These are phyloP conservation scores for Mantis religiosa DNA, from an alignment of 2,888 invertebrate species.

Conservation along the genomic window DNA sequence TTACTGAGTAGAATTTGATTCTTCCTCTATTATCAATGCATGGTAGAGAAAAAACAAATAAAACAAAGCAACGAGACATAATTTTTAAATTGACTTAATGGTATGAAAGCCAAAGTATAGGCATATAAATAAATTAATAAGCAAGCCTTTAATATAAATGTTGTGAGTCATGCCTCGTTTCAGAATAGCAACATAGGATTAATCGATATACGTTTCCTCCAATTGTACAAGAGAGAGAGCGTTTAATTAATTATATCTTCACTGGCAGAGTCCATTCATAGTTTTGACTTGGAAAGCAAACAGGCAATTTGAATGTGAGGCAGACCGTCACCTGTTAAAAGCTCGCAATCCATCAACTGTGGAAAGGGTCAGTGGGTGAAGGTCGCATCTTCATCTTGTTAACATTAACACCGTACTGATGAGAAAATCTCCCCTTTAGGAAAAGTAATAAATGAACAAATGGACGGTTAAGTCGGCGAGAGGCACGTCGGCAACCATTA, in stretches of 20 bases:
- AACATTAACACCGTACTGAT: not conserved
- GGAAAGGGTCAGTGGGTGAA: not conserved
- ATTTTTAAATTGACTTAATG: too few species aligned
- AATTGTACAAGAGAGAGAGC: not conserved
- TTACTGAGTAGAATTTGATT: too few species aligned
- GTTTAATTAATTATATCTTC: not conserved
- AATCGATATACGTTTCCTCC: not conserved
- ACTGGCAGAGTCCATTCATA: not conserved
- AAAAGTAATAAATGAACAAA: conserved; percentile 15
- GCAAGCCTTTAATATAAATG: not conserved
- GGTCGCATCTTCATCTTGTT: not conserved
- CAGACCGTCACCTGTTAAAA: not conserved
- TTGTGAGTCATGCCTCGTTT: not conserved
- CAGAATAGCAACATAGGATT: not conserved
- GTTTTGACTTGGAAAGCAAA: not conserved
- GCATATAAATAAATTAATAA: not conserved
- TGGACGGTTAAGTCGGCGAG: not conserved
- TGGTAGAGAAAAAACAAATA: too few species aligned
- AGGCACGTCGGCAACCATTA: not conserved
- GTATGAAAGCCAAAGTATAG: too few species aligned
- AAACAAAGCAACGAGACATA: too few species aligned
- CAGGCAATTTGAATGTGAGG: not conserved
- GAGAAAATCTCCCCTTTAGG: not conserved
- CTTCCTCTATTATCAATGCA: too few species aligned
- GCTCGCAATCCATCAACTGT: not conserved